A percentile compares a stretch with the other conserved stretches of the same genome.
Conservation (phyloP, 2,888 invertebrate species). For the Drosophila melanocephala region DNA sequence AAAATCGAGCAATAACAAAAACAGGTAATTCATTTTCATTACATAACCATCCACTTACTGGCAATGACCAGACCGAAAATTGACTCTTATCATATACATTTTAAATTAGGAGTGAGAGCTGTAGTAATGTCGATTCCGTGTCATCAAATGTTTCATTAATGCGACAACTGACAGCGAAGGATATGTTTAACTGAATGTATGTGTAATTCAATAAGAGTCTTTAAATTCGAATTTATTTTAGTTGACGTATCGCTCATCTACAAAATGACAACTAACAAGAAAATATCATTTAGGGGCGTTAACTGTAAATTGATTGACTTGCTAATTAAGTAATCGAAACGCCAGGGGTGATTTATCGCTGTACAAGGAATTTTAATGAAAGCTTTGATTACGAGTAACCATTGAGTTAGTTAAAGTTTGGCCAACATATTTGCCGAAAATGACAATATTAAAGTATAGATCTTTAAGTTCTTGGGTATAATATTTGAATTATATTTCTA, state of each 20-base stretch:
- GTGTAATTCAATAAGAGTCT: constrained; percentile 21
- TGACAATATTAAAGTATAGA: neutral
- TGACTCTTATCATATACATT: constrained; percentile 5
- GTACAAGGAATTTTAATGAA: neutral
- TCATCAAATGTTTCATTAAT: constrained; percentile 37
- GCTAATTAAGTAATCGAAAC: constrained; percentile 43
- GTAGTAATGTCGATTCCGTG: constrained; percentile 45
- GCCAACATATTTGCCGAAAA: neutral
- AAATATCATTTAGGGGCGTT: constrained; percentile 61
- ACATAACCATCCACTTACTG: constrained; percentile 12
- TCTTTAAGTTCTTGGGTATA: neutral
- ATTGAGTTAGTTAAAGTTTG: neutral
- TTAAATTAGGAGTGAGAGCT: constrained; percentile 16
- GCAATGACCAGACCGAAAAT: constrained; percentile 13
- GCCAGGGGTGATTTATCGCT: neutral
- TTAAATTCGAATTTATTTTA: constrained; percentile 24
- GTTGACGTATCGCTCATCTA: constrained; percentile 29
- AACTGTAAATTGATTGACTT: constrained; percentile 26
- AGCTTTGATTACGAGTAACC: neutral
- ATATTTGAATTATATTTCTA: neutral
- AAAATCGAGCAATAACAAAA: constrained; percentile 5
- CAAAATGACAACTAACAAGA: constrained; percentile 59
- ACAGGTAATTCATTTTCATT: constrained; percentile 63
- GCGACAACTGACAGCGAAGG: constrained; percentile 25
- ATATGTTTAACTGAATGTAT: constrained; percentile 6